Base-by-base conservation (phyloP, 2,797 vertebrate genomes). In the Parambassis ranga region DNA sequence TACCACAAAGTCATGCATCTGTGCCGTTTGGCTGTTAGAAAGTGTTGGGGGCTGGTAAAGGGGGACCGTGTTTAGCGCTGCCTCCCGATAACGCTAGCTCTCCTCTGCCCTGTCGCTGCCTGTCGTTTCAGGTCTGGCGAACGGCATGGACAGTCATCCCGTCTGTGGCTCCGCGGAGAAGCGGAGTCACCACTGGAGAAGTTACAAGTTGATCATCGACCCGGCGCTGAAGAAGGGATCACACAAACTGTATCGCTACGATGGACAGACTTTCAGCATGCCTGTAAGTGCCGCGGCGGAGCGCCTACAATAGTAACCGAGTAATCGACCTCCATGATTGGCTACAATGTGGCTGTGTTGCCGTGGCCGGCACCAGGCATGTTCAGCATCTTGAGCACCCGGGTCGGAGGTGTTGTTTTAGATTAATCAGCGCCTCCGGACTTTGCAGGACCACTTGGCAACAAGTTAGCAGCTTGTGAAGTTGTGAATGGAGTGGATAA, bases 181-280 rank as follows among this genome's bases (percentile, higher is more conserved):
- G 92, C 96, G 93, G 89, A 96, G 92, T 89, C 96, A 97, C 94
- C 95, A 99, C 89, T 98, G 98, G 94, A 97, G 95, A 95, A 99
- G 97, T 96, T 99, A 98, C 94, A 99, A 99, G 96, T 96, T 99
- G 96, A 96, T 99, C 79, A 96, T 98, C 92, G 98, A 99, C 95
- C 98, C 98, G 62, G 96, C 96, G 86, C 91, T 99, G 82, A 97
- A 94, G 87, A 99, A 96, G 91, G 98, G 98, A 75, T 89, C 95
- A 26, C 98, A 97, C 87, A 99, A 99, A 87, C 92, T 99, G 70
- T 98, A 98, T 71, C 95, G 97, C 91, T 99, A 98, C 87, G 96
- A 99, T 93, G 97, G 98, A 71, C 95, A 95, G 79, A 91, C 94
- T 87, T 99, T 98, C 85, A 98, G 79, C 92, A 92, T 95, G 93